Evolutionary conservation across 1,140 invertebrate genomes (phyloP).

Genomic region (Globodera rostochiensis): DNA sequence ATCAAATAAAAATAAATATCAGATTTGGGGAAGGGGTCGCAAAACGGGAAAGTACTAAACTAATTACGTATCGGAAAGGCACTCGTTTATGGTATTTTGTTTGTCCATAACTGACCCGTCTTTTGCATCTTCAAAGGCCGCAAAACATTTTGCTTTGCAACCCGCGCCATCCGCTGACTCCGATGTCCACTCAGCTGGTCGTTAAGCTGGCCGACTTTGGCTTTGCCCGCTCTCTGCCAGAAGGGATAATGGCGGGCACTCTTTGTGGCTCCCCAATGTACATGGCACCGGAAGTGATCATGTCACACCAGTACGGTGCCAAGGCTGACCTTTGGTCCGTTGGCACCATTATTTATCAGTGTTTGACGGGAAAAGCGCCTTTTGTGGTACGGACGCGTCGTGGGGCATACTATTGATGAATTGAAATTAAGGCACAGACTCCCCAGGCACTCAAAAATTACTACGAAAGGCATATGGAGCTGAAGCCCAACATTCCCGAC

Average conservation of each 20-base stretch:
- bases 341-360: constrained; percentile 98
- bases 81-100: background rate
- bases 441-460: constrained; percentile 95
- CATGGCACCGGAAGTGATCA: constrained; percentile 99
- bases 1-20: too few species aligned
- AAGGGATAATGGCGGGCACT: constrained; percentile 98
- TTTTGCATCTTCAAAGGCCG: constrained; percentile 62
- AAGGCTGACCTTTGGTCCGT: constrained; percentile 84
- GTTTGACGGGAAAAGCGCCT: constrained; percentile 94
- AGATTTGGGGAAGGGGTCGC: too few species aligned
- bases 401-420: background rate
- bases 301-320: constrained; percentile 96
- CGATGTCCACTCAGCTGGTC: constrained; percentile 84
- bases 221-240: constrained; percentile 94
- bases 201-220: constrained; percentile 97
- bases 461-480: constrained; percentile 93
- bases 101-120: background rate
- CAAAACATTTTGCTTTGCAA: constrained; percentile 68
- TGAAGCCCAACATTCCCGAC: constrained; percentile 88
- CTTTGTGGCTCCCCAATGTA: constrained; percentile 99
- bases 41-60: too few species aligned
- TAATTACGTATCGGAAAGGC: too few species aligned
- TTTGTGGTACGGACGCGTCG: constrained; percentile 71
- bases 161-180: constrained; percentile 73
- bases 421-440: constrained; percentile 78